phyloP scores from a whole-genome alignment of 2,797 vertebrate species.

The Rousettus madagascariensis region DNA sequence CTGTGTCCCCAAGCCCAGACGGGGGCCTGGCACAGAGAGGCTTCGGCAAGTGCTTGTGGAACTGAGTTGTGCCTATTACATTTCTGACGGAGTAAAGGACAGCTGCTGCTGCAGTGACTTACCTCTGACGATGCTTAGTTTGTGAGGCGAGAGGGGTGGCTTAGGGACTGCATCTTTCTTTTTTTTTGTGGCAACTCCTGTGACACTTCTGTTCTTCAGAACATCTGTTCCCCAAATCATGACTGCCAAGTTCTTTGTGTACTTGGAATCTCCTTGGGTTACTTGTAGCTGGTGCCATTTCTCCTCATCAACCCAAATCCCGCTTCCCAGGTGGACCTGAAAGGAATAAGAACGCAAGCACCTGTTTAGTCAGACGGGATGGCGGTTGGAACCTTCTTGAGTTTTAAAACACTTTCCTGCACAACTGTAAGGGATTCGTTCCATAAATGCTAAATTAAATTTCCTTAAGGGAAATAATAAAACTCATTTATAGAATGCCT shows the following conservation, averaged over 20 bases:
- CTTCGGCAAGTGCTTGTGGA: not conserved
- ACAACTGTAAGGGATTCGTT: not conserved
- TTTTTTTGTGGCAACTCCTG: constrained; percentile 99
- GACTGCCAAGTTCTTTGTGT: constrained; percentile 99
- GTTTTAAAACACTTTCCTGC: not conserved
- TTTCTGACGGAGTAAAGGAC: not conserved
- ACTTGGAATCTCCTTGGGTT: constrained; percentile 99
- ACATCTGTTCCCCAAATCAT: constrained; percentile 99
- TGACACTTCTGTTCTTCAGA: constrained; percentile 98
- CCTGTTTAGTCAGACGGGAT: constrained; percentile 35
- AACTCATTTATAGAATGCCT: not conserved
- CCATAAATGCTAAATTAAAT: not conserved
- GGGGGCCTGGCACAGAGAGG: not conserved
- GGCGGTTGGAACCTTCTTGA: not conserved
- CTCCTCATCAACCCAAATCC: constrained; percentile 99
- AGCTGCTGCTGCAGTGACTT: constrained; percentile 70
- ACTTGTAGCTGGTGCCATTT: constrained; percentile 99
- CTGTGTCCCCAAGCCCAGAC: not conserved
- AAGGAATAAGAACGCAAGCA: constrained; percentile 71
- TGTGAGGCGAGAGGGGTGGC: constrained; percentile 98
- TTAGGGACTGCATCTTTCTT: constrained; percentile 99
- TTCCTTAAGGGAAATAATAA: not conserved
- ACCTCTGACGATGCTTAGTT: constrained; percentile 99
- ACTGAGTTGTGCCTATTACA: not conserved
- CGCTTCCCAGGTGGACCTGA: constrained; percentile 98